Percentiles rank a stretch among this genome's conserved stretches.
phyloP scores from a whole-genome alignment of 2,888 invertebrate genomes.

The Acanthosoma haemorrhoidale region DNA sequence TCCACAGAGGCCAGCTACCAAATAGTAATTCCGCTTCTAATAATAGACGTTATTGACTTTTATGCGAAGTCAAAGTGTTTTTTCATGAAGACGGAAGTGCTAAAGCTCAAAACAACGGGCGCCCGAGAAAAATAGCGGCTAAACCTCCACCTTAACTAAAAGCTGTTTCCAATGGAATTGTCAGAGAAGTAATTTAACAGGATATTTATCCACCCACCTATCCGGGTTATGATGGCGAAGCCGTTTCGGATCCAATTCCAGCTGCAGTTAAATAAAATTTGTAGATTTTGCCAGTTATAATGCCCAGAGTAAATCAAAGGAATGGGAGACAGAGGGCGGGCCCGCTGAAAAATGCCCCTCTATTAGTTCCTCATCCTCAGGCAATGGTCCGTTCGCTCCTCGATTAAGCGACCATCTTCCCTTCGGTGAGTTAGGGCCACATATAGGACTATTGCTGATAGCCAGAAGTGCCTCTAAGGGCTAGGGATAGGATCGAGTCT shows the following conservation, averaged over 20 bases:
- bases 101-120: not conserved
- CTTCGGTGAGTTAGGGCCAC: not conserved
- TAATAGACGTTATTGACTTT: no score
- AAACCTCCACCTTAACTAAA: not conserved
- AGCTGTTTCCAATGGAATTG: conserved; percentile 1
- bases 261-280: conserved; percentile 2
- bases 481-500: no score
- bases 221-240: not conserved
- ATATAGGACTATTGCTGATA: no score
- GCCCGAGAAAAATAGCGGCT: not conserved
- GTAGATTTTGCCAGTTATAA: conserved; percentile 4
- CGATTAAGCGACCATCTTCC: not conserved
- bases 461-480: no score
- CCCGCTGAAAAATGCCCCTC: not conserved
- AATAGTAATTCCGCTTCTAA: not conserved
- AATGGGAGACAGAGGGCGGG: not conserved
- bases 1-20: no score
- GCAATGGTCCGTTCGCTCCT: not conserved
- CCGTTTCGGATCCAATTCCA: not conserved
- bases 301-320: not conserved
- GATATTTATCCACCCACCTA: not conserved
- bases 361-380: not conserved
- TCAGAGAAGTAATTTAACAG: not conserved
- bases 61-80: no score
- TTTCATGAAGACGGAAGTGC: no score